Conservation (phyloP, 2,113 vertebrate species). For the Micromys minutus region DNA sequence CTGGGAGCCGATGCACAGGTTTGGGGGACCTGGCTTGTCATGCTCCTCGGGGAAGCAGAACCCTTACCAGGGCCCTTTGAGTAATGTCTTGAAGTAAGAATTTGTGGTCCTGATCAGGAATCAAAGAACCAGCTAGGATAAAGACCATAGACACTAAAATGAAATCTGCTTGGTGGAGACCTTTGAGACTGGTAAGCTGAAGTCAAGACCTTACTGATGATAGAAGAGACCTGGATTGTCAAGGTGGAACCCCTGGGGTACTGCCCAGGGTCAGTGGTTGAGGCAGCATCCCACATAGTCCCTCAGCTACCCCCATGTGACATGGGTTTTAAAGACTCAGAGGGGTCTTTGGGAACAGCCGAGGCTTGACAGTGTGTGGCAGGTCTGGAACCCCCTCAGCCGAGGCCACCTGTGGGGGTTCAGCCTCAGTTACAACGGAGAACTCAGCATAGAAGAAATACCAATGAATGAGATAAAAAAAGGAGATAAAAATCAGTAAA, state of each 20-base stretch:
- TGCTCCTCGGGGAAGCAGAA: background rate
- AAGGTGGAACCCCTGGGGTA: too few species aligned
- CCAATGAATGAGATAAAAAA: too few species aligned
- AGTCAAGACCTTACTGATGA: too few species aligned
- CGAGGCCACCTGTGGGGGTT: background rate
- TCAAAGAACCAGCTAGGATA: background rate
- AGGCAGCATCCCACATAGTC: background rate
- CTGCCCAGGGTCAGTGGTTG: background rate
- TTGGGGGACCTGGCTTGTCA: background rate
- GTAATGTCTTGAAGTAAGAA: background rate
- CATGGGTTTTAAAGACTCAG: background rate
- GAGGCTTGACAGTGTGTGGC: background rate
- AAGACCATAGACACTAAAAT: background rate
- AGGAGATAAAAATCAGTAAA: too few species aligned
- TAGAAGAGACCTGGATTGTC: background rate
- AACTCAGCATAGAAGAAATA: background rate
- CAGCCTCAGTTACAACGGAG: background rate
- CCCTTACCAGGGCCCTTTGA: background rate
- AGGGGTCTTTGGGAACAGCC: background rate
- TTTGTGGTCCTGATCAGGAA: background rate
- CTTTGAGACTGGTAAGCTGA: background rate
- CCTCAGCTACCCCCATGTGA: background rate
- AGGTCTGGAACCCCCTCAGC: background rate
- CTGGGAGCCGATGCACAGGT: background rate
- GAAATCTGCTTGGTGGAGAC: background rate